A percentile compares a stretch with the other conserved stretches of the same genome.
Conservation (phyloP, 2,888 invertebrate genomes). For the Cosmia trapezina region DNA sequence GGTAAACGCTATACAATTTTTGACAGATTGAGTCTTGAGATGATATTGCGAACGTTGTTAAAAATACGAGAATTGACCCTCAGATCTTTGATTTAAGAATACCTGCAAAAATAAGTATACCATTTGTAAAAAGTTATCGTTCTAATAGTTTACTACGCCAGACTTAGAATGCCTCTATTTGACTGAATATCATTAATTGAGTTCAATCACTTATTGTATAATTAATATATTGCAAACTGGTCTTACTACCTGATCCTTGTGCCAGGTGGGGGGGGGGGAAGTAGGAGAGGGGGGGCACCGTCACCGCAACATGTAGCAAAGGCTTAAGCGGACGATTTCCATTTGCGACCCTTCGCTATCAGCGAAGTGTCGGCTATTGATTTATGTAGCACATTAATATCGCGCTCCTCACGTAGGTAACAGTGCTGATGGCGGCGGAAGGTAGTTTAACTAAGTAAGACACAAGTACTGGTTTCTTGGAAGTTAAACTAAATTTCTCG, state of each 20-base stretch:
- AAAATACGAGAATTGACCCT: too few species aligned
- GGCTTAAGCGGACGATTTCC: conserved; percentile 56
- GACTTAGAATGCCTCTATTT: too few species aligned
- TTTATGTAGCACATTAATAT: conserved; percentile 44
- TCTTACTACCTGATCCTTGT: conserved; percentile 5
- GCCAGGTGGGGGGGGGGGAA: conserved; percentile 3
- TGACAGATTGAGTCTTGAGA: too few species aligned
- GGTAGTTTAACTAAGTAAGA: conserved; percentile 9
- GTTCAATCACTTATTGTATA: not conserved
- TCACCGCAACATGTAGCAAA: conserved; percentile 57
- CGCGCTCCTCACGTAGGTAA: conserved; percentile 8
- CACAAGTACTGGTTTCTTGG: not conserved
- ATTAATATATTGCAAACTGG: not conserved
- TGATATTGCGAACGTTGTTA: too few species aligned
- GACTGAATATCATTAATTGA: not conserved
- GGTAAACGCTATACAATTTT: too few species aligned
- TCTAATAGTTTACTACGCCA: not conserved
- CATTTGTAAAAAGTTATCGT: not conserved
- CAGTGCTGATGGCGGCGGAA: conserved; percentile 7
- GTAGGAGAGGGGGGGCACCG: not conserved
- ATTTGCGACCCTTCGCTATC: conserved; percentile 56
- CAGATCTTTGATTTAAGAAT: not conserved
- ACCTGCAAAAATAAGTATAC: not conserved
- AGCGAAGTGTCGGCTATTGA: conserved; percentile 41
- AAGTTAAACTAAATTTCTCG: conserved; percentile 9